Conservation (phyloP, 2,797 vertebrate genomes). For the Myotis vivesi region DNA sequence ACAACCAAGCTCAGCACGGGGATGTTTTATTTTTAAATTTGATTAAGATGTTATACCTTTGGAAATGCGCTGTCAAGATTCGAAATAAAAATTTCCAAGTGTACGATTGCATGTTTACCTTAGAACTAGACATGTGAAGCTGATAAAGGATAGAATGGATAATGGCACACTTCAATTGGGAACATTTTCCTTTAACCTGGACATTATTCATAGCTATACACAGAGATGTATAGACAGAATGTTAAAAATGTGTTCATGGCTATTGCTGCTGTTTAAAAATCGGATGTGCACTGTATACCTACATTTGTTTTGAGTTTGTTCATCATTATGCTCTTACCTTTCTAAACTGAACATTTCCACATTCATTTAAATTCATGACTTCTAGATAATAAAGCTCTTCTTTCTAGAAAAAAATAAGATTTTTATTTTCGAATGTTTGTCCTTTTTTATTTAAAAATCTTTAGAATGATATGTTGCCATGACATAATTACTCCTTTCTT, state of each 20-base stretch:
- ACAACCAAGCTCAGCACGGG: constrained; percentile 74
- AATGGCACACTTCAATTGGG: constrained; percentile 63
- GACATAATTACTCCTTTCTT: background rate
- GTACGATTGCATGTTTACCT: constrained; percentile 73
- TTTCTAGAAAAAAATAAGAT: constrained; percentile 8
- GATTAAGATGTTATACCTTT: constrained; percentile 85
- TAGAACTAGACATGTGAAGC: constrained; percentile 64
- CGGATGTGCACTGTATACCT: background rate
- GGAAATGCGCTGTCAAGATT: constrained; percentile 79
- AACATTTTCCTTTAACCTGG: constrained; percentile 76
- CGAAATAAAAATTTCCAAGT: constrained; percentile 64
- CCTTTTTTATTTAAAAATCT: background rate
- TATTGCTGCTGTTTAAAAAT: background rate
- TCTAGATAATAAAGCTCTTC: constrained; percentile 4
- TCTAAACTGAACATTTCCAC: constrained; percentile 49
- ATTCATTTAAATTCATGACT: constrained; percentile 19
- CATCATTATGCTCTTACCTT: background rate
- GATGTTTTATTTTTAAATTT: constrained; percentile 83
- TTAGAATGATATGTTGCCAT: background rate
- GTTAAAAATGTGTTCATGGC: background rate
- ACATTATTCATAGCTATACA: constrained; percentile 40
- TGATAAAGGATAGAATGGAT: constrained; percentile 62
- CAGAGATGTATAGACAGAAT: constrained; percentile 7
- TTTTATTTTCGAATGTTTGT: constrained; percentile 25
- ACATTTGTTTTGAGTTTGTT: background rate